Conservation (phyloP, 2,888 invertebrate genomes). For the Mesochorus sp. region DNA sequence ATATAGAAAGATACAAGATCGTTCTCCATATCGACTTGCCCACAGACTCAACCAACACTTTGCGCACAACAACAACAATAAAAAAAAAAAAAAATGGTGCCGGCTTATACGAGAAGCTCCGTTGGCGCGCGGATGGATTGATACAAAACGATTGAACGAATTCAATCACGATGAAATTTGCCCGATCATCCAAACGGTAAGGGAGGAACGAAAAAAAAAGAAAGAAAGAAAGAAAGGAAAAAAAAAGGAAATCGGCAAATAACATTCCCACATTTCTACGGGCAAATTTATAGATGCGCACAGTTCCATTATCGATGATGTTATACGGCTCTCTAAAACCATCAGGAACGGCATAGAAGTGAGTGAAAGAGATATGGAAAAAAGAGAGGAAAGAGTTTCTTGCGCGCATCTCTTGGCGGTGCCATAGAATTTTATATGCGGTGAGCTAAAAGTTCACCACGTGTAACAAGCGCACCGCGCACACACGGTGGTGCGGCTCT, state of each 20-base stretch:
- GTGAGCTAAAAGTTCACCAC: constrained; percentile 59
- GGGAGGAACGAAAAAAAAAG: too few species aligned
- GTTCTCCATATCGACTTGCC: too few species aligned
- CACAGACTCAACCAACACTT: too few species aligned
- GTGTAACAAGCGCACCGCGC: constrained; percentile 36
- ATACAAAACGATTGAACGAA: constrained; percentile 23
- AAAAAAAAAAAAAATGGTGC: too few species aligned
- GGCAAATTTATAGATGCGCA: background rate
- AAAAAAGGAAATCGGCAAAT: constrained; percentile 34
- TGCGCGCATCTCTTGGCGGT: background rate
- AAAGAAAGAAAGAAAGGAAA: too few species aligned
- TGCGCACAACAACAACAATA: too few species aligned
- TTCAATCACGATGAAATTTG: constrained; percentile 46
- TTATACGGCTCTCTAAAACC: background rate
- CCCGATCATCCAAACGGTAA: constrained; percentile 35
- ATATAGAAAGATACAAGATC: constrained; percentile 3
- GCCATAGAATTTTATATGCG: constrained; percentile 42
- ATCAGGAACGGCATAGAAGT: background rate
- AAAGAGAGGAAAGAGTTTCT: background rate
- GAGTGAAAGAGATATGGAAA: background rate
- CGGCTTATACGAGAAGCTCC: background rate
- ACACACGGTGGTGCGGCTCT: background rate
- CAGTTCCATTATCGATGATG: background rate
- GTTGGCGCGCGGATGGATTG: constrained; percentile 8
- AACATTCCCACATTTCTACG: constrained; percentile 37